A percentile compares a stretch with the other conserved stretches of the same genome.
Conservation (phyloP, 2,797 vertebrate genomes). For the Danio choprae region DNA sequence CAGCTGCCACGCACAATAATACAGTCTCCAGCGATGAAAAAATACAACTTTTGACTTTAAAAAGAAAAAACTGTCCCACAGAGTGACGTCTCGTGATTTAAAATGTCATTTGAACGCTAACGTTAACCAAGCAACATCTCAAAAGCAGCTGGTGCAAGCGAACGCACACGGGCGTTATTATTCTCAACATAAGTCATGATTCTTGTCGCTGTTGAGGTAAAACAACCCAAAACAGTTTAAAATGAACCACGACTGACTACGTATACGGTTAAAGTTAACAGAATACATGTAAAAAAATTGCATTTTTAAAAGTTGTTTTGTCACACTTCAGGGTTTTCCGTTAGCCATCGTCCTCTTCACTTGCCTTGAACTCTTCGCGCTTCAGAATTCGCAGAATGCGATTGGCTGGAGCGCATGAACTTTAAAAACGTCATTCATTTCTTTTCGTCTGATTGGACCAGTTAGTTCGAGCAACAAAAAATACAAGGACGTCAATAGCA, state of each 20-base stretch:
- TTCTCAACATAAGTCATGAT: conserved; percentile 21
- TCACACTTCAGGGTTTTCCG: not conserved
- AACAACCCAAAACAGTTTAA: not conserved
- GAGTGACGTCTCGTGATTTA: not conserved
- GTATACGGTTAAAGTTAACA: not conserved
- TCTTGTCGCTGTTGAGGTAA: not conserved
- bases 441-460: conserved; percentile 29
- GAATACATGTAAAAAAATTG: not conserved
- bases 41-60: not conserved
- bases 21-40: not conserved
- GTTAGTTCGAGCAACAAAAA: not conserved
- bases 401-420: conserved; percentile 54
- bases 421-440: conserved; percentile 39
- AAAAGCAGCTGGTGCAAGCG: not conserved
- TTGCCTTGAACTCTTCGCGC: conserved; percentile 79
- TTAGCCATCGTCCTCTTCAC: conserved; percentile 6
- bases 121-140: not conserved
- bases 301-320: conserved; percentile 20
- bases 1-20: conserved; percentile 1
- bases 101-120: conserved; percentile 5
- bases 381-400: conserved; percentile 47
- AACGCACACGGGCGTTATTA: not conserved
- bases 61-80: not conserved
- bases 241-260: not conserved
- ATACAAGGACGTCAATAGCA: conserved; percentile 18